These are phyloP conservation scores for Drosophila villosipedis DNA, from an alignment of 2,888 invertebrate genomes.

Conservation along the genomic window DNA sequence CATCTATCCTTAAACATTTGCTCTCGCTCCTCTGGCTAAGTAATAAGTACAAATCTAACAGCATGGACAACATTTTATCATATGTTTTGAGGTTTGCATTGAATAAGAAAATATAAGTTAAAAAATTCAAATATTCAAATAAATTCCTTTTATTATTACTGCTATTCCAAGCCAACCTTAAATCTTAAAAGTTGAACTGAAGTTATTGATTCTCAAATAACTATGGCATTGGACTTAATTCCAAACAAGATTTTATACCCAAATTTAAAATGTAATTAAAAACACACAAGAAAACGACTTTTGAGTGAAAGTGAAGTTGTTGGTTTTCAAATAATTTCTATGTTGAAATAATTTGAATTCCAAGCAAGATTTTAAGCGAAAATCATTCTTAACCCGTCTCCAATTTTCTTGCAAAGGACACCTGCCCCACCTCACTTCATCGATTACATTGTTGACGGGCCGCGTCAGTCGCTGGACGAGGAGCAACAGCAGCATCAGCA, in stretches of 20 bases:
- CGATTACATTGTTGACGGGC: constrained; percentile 82
- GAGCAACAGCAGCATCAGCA: constrained; percentile 66
- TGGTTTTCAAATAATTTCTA: not conserved
- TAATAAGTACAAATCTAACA: not conserved
- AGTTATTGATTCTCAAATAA: not conserved
- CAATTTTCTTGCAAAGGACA: constrained; percentile 24
- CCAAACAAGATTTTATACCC: too few relatives aligned
- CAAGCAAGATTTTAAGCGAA: not conserved
- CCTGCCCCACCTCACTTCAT: constrained; percentile 71
- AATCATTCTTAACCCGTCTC: not conserved
- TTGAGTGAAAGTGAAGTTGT: not conserved
- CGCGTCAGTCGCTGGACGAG: constrained; percentile 82
- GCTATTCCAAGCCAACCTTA: not conserved
- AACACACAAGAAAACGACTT: not conserved
- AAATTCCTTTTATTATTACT: not conserved
- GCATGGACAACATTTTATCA: not conserved
- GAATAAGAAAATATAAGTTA: not conserved
- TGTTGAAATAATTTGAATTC: not conserved
- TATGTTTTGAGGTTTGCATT: not conserved
- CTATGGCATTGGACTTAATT: too few relatives aligned
- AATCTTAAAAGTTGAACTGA: not conserved
- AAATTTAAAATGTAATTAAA: not conserved
- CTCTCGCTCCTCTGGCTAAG: not conserved
- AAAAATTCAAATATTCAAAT: not conserved
- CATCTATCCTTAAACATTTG: not conserved